Percentiles rank a stretch among this genome's conserved stretches.
These are phyloP conservation scores for Schizotus pectinicornis DNA, from an alignment of 2,888 invertebrate genomes.

Conservation along the genomic window DNA sequence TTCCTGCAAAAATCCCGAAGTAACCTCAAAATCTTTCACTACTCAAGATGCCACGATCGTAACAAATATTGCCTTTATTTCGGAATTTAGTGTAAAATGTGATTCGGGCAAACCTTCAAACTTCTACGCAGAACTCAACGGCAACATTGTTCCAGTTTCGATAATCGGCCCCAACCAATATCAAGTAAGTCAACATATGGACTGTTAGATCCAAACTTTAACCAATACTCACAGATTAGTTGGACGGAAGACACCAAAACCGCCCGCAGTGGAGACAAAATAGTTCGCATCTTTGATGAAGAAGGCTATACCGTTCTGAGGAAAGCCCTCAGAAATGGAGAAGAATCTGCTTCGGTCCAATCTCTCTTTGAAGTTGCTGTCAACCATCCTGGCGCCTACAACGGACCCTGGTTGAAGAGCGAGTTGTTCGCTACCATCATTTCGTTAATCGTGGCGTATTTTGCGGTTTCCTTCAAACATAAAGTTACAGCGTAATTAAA, in stretches of 20 bases:
- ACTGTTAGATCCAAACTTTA: slow-evolving; percentile 4
- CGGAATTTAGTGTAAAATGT: slow-evolving; percentile 88
- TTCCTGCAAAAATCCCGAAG: slow-evolving; percentile 68
- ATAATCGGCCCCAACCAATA: slow-evolving; percentile 78
- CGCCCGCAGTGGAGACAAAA: slow-evolving; percentile 81
- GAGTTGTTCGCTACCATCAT: slow-evolving; percentile 85
- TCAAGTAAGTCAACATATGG: slow-evolving; percentile 69
- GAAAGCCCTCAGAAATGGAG: slow-evolving; percentile 79
- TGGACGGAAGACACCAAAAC: slow-evolving; percentile 90
- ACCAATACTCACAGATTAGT: slow-evolving; percentile 73
- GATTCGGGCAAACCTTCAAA: slow-evolving; percentile 66
- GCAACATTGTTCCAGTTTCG: slow-evolving; percentile 84
- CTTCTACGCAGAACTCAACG: slow-evolving; percentile 89
- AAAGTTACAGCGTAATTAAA: slow-evolving; percentile 75
- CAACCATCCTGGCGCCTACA: slow-evolving; percentile 81
- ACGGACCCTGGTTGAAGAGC: slow-evolving; percentile 91
- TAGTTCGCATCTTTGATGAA: slow-evolving; percentile 86
- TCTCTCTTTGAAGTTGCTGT: slow-evolving; percentile 75
- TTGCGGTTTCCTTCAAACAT: slow-evolving; percentile 84
- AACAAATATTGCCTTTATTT: slow-evolving; percentile 87
- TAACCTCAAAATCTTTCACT: slow-evolving; percentile 82
- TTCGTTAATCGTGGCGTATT: slow-evolving; percentile 81
- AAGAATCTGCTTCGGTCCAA: slow-evolving; percentile 70
- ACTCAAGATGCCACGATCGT: slow-evolving; percentile 93
- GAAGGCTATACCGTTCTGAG: slow-evolving; percentile 88